Evolutionary conservation across 2,888 invertebrate species (phyloP), one percentile per base, ranked within the genome.

Genomic region (Dasypolia templi): DNA sequence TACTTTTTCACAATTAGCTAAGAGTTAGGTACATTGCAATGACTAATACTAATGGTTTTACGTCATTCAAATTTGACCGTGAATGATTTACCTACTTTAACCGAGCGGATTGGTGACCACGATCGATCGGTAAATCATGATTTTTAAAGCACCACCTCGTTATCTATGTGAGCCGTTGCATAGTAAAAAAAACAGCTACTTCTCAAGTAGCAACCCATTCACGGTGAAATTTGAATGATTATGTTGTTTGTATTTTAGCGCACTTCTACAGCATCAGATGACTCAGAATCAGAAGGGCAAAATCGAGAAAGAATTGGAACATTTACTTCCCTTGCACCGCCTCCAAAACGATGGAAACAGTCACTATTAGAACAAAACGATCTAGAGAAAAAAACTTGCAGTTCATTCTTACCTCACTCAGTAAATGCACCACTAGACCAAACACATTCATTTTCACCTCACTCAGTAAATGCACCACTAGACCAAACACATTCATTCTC

Each of bases 291-390:
- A 12, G 66, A 70, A 65, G 29, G n/a, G n/a, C 64, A 26, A 39
- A 29, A 53, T 19, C 51, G 51, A 53, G 51, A 42, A 5, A 70
- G 11, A n/a, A 51, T 42, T n/a, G 69, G 42, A 65, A 65, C 39
- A 0, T 51, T 51, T 29, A 51, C 29, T 29, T n/a, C 65, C 7
- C 51, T 29, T 29, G 29, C 39, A n/a, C n/a, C 51, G 12, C 64
- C 11, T 7, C 29, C 39, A 53, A 66, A 70, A 66, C 39, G 65
- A n/a, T 51, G 39, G 39, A 70, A 70, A n/a, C 49, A 65, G 17
- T 0, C 17, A 42, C 17, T 42, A 42, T 0, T 17, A 51, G 65
- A 42, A 65, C n/a, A 70, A 53, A 70, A 42, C 42, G 51, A 70
- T 51, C 26, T 11, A 29, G 39, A 51, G 0, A 42, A 70, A 39